Evolutionary conservation across 2,888 invertebrate genomes (phyloP).

Genomic region (Allolobophora icterica): DNA sequence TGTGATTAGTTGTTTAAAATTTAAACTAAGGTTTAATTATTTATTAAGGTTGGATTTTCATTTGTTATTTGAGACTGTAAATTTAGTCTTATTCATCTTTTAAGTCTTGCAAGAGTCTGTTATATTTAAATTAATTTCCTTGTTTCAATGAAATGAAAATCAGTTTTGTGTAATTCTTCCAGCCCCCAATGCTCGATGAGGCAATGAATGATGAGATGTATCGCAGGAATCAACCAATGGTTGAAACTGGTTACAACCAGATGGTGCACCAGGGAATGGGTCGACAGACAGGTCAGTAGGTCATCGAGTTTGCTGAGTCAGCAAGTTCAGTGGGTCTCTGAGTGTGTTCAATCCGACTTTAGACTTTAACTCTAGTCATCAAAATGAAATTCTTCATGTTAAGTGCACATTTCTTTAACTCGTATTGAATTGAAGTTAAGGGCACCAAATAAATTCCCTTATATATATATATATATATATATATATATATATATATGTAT

Average conservation of each 20-base stretch:
- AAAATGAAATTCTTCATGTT: too few species aligned
- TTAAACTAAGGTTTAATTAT: neutral
- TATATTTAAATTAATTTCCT: neutral
- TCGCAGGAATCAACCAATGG: constrained; percentile 28
- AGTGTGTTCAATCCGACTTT: neutral
- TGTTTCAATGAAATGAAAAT: neutral
- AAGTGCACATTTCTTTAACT: too few species aligned
- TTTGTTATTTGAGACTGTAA: neutral
- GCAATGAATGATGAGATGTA: constrained; percentile 34
- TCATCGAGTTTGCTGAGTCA: neutral
- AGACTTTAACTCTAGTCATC: neutral
- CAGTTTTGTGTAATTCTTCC: neutral
- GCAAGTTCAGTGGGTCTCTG: neutral
- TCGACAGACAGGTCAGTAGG: constrained; percentile 24
- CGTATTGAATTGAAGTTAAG: too few species aligned
- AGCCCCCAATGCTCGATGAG: constrained; percentile 25
- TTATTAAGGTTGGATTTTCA: neutral
- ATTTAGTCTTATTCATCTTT: neutral
- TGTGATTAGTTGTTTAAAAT: neutral
- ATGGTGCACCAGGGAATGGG: constrained; percentile 3
- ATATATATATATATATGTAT: too few species aligned
- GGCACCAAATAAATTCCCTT: too few species aligned
- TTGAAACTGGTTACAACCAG: neutral
- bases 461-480: too few species aligned
- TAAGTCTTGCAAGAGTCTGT: neutral